phyloP scores from a whole-genome alignment of 2,888 invertebrate genomes.

The Nyleta sp. region DNA sequence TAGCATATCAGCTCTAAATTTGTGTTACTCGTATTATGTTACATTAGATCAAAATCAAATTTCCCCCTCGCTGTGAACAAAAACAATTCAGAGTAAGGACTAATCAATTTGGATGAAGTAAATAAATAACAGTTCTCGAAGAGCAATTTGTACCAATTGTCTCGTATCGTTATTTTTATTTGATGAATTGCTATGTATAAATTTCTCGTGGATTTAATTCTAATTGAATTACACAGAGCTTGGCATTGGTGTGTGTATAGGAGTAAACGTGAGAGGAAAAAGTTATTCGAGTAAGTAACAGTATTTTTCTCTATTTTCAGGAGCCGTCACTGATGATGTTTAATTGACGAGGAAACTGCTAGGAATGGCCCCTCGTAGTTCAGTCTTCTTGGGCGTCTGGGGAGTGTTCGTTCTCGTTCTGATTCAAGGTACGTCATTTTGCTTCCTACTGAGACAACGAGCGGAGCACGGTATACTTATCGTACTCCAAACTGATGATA shows the following conservation, averaged over 20 bases:
- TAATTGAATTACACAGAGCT: conserved; percentile 55
- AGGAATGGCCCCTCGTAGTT: conserved; percentile 80
- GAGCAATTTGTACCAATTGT: conserved; percentile 43
- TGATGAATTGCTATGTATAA: conserved; percentile 34
- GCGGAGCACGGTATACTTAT: conserved; percentile 54
- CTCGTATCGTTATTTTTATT: conserved; percentile 30
- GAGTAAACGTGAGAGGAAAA: conserved; percentile 62
- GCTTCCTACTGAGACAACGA: conserved; percentile 58
- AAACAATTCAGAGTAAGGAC: too few relatives aligned
- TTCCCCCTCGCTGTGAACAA: too few relatives aligned
- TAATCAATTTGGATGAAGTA: too few relatives aligned
- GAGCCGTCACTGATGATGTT: conserved; percentile 76
- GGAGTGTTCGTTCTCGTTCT: conserved; percentile 79
- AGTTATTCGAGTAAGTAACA: conserved; percentile 64
- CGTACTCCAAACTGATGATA: conserved; percentile 45
- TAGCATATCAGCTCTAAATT: too few relatives aligned
- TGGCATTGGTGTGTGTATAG: conserved; percentile 18
- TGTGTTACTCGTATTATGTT: too few relatives aligned
- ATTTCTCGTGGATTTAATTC: conserved; percentile 51
- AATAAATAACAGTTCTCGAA: neutral
- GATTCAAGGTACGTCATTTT: conserved; percentile 77
- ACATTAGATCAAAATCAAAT: too few relatives aligned
- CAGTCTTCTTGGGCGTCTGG: conserved; percentile 80
- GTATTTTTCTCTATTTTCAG: conserved; percentile 70
- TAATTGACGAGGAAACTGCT: conserved; percentile 77